phyloP scores from a whole-genome alignment of 2,888 invertebrate species.

The Tenthredo scrophulariae region DNA sequence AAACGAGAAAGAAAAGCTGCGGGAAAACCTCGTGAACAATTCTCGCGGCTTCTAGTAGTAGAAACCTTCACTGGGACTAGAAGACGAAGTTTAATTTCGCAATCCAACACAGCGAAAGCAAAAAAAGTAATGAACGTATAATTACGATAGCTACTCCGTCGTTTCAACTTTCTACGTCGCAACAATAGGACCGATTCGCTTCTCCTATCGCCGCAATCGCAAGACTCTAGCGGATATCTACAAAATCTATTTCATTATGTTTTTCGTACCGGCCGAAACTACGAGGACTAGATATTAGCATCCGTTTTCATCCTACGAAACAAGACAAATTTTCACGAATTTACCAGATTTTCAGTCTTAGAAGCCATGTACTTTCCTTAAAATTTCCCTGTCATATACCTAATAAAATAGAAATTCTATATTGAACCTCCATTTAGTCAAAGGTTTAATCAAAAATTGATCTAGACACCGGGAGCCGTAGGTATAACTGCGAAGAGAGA shows the following conservation, averaged over 20 bases:
- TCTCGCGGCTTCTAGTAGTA: background rate
- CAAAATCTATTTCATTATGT: constrained; percentile 7
- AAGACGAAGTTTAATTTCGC: constrained; percentile 38
- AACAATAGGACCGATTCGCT: constrained; percentile 48
- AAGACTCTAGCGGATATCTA: background rate
- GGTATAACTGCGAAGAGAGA: background rate
- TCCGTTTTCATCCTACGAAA: background rate
- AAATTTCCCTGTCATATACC: no score
- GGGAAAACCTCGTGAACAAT: constrained; percentile 9
- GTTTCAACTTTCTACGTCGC: constrained; percentile 40
- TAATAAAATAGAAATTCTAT: no score
- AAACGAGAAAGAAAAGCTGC: background rate
- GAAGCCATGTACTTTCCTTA: no score
- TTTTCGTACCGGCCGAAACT: background rate
- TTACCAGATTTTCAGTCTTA: no score
- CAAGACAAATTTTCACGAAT: no score
- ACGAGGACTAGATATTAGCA: background rate
- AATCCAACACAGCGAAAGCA: constrained; percentile 39
- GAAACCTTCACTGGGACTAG: background rate
- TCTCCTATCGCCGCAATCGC: constrained; percentile 20
- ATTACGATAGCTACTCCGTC: constrained; percentile 11
- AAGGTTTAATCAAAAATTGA: no score
- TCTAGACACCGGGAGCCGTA: background rate
- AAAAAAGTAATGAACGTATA: constrained; percentile 29
- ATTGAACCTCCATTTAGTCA: no score